These are phyloP conservation scores for Glyptemys insculpta DNA, from an alignment of 2,797 vertebrate genomes.

Conservation along the genomic window DNA sequence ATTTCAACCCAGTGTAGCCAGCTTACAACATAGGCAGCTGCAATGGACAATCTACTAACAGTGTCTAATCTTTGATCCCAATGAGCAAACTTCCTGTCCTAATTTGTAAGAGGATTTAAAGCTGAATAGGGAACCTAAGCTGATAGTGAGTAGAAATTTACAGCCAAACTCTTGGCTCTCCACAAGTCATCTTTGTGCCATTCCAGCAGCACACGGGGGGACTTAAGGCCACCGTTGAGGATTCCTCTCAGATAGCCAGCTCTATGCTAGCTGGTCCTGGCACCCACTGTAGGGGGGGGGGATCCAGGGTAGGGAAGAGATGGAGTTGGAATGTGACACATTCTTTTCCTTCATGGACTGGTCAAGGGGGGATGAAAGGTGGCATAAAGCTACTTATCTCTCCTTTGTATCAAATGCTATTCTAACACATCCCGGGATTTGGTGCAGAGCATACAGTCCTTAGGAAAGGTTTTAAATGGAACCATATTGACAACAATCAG, in stretches of 20 bases:
- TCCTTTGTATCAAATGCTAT: neutral
- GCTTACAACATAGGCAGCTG: fast-evolving
- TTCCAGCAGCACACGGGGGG: neutral
- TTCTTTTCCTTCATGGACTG: neutral
- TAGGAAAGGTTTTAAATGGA: neutral
- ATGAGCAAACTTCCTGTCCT: neutral
- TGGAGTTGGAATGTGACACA: fast-evolving
- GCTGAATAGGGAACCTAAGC: neutral
- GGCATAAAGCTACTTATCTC: neutral
- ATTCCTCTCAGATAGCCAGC: neutral
- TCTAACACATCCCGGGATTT: neutral
- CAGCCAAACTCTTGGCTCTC: neutral
- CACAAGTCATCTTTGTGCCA: neutral
- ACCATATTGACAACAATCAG: neutral
- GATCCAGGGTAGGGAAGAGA: neutral
- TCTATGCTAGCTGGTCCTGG: neutral
- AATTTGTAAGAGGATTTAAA: neutral
- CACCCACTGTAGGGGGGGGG: neutral
- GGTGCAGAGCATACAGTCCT: neutral
- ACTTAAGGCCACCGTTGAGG: neutral
- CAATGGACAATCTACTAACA: neutral
- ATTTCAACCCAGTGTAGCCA: neutral
- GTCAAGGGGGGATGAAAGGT: neutral
- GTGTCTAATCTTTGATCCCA: neutral
- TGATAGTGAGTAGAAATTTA: neutral